Percentiles rank a stretch among this genome's conserved stretches.
Conservation (phyloP, 2,797 vertebrate genomes). For the Falco berigora region DNA sequence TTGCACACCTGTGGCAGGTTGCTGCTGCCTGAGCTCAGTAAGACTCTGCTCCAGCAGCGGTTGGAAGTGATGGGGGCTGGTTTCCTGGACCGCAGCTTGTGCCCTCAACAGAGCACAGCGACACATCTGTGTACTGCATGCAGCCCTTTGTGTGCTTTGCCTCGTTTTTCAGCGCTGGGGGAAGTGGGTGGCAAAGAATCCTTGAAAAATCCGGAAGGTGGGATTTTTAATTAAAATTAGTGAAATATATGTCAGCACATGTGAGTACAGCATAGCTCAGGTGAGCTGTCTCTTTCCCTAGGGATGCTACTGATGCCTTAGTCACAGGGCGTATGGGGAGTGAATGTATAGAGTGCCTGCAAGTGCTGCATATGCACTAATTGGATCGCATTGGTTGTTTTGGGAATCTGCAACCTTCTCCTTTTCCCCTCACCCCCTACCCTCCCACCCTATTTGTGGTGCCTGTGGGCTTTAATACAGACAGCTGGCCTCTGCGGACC, state of each 20-base stretch:
- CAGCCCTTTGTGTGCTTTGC: background rate
- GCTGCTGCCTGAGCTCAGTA: background rate
- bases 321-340: background rate
- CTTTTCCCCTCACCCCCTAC: background rate
- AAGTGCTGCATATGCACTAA: background rate
- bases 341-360: background rate
- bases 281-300: background rate
- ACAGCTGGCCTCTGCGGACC: conserved; percentile 65
- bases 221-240: background rate
- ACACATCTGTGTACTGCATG: accelerated
- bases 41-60: background rate
- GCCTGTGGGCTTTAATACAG: conserved; percentile 29
- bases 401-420: background rate
- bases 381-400: background rate
- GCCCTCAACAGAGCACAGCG: background rate
- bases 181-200: background rate
- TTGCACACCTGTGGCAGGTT: background rate
- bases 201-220: background rate
- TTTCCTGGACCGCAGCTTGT: background rate
- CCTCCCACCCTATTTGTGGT: background rate
- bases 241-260: background rate
- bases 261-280: background rate
- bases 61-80: background rate
- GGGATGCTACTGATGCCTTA: background rate
- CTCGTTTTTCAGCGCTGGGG: background rate